Base-by-base conservation (phyloP, 92 coral and sea anemone species). In the Desmophyllum pertusum region DNA sequence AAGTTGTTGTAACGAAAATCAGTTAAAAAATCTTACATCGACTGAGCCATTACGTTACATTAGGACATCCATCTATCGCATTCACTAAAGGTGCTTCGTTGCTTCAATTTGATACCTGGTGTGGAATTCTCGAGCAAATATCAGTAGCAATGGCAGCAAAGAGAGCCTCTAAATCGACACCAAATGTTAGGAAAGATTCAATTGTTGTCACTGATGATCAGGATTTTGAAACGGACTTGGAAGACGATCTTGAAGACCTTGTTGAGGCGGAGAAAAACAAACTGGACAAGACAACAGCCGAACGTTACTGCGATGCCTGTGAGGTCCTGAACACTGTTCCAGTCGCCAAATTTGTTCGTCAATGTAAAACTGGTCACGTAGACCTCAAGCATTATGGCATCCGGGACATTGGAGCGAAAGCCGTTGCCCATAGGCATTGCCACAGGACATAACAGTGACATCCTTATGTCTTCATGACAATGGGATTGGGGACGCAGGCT, bases 341-440 rank as follows among this genome's bases (percentile, higher is more conserved):
- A 17, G 85, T 78, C 6, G 76, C 89, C 36, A 91, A 75, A 81
- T 91, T 91, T 70, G 77, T 89, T 43, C 86, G 89, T 25, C 89
- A 91, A 42, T 81, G 82, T 29, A 64, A 80, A 37, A 83, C 87
- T 13, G 85, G 61, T 23, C 71, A 40, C 11, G 88, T 91, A 41
- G 91, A 88, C 45, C 83, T 91, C 25, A 84, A 85, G 65, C 90
- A 91, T 43, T 91, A 91, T 14, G 94, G 94, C 30, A 74, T 91
- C 43, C 87, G 92, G 15, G 92, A 91, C 71, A 80, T 30, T n/a
- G 94, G 92, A 6, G 88, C 85, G 7, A 76, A 76, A 8, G 88
- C 89, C 25, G 80, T 91, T 39, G 92, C n/a, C 94, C 40, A 64
- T 53, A n/a, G 62, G 94, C 92, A 30, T 77, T 91, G 39, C 92